Evolutionary conservation across 1,140 invertebrate genomes (phyloP).

Genomic region (Trialeurodes vaporariorum): DNA sequence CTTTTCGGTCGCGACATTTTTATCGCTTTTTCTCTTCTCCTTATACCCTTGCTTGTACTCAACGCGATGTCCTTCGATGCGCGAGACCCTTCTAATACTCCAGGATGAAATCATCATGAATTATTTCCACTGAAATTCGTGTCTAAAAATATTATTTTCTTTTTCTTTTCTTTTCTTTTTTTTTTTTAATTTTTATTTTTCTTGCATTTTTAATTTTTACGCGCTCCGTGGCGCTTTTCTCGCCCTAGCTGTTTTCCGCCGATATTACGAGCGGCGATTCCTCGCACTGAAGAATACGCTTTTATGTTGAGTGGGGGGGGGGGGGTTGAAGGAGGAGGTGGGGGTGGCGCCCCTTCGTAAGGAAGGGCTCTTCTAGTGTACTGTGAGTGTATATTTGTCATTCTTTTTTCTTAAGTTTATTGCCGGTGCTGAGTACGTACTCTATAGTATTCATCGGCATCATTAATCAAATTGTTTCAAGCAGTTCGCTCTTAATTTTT

Average conservation of each 20-base stretch:
- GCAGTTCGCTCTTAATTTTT: constrained; percentile 1
- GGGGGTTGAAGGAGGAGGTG: no score
- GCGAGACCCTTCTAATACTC: no score
- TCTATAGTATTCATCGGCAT: neutral
- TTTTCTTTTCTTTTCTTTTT: neutral
- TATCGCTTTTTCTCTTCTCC: neutral
- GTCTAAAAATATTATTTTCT: neutral
- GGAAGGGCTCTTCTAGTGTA: neutral
- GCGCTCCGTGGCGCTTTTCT: no score
- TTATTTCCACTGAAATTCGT: neutral
- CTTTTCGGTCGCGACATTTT: neutral
- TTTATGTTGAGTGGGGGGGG: no score
- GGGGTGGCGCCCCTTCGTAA: neutral
- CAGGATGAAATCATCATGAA: no score
- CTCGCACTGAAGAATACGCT: no score
- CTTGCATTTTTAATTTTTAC: no score
- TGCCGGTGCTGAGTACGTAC: neutral
- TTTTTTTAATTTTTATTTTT: no score
- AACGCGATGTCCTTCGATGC: neutral
- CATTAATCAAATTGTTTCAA: constrained; percentile 1
- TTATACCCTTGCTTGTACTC: neutral
- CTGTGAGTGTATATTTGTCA: neutral
- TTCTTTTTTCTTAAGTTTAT: neutral
- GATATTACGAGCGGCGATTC: neutral
- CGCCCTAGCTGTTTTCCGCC: neutral